phyloP scores from a whole-genome alignment of 2,797 vertebrate species.

The Peromyscus attwateri region DNA sequence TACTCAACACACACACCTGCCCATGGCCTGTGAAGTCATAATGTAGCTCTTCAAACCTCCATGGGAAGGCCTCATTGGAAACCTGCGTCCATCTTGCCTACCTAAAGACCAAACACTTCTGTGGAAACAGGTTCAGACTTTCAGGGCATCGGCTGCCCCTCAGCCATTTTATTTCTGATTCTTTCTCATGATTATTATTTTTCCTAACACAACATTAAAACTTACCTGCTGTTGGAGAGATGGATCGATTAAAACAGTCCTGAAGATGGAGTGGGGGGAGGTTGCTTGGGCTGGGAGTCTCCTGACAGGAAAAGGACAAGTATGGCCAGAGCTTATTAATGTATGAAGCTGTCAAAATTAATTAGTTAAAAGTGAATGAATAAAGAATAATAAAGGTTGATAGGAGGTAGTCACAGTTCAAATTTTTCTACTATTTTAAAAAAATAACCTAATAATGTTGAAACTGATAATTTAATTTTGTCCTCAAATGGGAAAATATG shows the following conservation, averaged over 20 bases:
- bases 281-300: neutral
- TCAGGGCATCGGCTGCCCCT: neutral
- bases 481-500: neutral
- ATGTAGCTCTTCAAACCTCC: neutral
- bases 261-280: neutral
- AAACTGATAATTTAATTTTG: constrained; percentile 27
- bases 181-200: constrained; percentile 11
- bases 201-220: constrained; percentile 43
- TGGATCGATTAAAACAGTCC: neutral
- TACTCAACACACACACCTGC: neutral
- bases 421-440: constrained; percentile 14
- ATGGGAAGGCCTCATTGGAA: neutral
- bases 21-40: neutral
- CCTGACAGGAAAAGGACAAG: neutral
- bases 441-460: neutral
- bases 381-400: neutral
- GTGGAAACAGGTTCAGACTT: neutral
- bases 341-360: neutral
- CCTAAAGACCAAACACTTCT: neutral
- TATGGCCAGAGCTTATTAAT: neutral
- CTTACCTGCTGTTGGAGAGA: neutral
- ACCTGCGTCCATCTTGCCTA: neutral
- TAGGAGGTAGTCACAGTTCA: neutral
- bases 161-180: constrained; percentile 52
- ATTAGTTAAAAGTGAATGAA: neutral